Evolutionary conservation across 2,113 vertebrate species (phyloP).

Genomic region (Eulacestoma nigropectus): DNA sequence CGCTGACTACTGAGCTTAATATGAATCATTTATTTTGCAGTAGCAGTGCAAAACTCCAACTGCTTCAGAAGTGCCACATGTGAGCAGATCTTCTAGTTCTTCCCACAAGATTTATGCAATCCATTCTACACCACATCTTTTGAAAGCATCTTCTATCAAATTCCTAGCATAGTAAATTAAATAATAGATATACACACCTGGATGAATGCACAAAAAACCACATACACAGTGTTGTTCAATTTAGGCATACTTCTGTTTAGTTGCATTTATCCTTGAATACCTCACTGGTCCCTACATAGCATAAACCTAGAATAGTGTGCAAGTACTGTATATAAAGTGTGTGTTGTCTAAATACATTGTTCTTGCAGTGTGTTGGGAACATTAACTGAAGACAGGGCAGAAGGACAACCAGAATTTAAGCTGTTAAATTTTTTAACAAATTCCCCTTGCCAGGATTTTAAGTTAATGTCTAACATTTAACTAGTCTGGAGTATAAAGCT

Average conservation of each 20-base stretch:
- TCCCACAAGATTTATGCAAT: not conserved
- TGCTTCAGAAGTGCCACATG: not conserved
- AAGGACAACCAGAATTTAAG: not conserved
- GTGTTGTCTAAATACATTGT: not conserved
- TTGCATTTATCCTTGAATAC: not conserved
- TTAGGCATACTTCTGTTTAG: not conserved
- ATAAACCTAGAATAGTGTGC: not conserved
- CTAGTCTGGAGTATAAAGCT: not conserved
- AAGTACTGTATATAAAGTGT: not conserved
- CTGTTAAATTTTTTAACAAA: not conserved
- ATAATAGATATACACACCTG: not conserved
- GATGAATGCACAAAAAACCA: not conserved
- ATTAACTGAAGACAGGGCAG: not conserved
- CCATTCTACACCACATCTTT: not conserved
- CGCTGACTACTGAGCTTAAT: not conserved
- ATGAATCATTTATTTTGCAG: not conserved
- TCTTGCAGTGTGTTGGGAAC: not conserved
- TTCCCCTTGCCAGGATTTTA: not conserved
- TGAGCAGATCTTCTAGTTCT: not conserved
- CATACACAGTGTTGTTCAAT: not conserved
- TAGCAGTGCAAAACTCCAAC: not conserved
- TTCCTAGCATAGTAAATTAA: not conserved
- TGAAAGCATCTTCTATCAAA: not conserved
- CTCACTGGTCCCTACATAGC: not conserved
- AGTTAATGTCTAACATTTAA: not conserved